Evolutionary conservation across 2,113 vertebrate genomes (phyloP), one percentile per base, ranked within the genome.

Genomic region (Nothoprocta pentlandii): DNA sequence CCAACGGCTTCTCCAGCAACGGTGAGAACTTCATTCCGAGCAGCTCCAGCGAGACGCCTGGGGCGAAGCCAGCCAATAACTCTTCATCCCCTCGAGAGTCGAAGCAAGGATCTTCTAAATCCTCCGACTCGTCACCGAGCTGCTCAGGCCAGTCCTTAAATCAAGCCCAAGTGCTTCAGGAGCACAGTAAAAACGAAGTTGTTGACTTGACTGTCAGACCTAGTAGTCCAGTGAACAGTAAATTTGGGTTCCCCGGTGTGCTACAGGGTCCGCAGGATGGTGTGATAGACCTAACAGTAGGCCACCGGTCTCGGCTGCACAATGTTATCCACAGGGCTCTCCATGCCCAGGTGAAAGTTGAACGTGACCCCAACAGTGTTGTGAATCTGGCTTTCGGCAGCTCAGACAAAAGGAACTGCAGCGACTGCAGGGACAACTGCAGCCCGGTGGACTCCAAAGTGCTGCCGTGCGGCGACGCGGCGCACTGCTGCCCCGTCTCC

Each of bases 261-360:
- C 96, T 96, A 85, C 97, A 97, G 87, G 96, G 98, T 93, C 97
- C 97, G 62, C 98, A 98, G 96, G 99, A 99, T 0, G 99, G 98
- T 90, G 99, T 99, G 89, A 99, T 99, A 97, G 99, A 99, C 97
- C 97, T 99, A 93, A 99, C 99, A 2, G 97, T 99, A 94, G 98
- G 98, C 88, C 98, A 98, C 92, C 98, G 98, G 64, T 98, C 98
- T 83, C 98, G 99, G 95, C 98, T 99, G 95, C 98, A 99, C 98
- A 98, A 99, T 88, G 98, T 99, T 87, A 99, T 99, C 97, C 99
- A 99, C 83, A 98, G 98, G 96, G 98, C 98, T 94, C 96, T 98
- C 61, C 98, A 98, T 4, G 92, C 98, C 95, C 98, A 98, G 95
- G 98, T 98, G 90, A 99, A 99, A 97, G 97, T 98, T 71, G 99